Percentiles rank a stretch among this genome's conserved stretches.
Conservation (phyloP, 2,797 vertebrate genomes). For the Ammospiza maritima region DNA sequence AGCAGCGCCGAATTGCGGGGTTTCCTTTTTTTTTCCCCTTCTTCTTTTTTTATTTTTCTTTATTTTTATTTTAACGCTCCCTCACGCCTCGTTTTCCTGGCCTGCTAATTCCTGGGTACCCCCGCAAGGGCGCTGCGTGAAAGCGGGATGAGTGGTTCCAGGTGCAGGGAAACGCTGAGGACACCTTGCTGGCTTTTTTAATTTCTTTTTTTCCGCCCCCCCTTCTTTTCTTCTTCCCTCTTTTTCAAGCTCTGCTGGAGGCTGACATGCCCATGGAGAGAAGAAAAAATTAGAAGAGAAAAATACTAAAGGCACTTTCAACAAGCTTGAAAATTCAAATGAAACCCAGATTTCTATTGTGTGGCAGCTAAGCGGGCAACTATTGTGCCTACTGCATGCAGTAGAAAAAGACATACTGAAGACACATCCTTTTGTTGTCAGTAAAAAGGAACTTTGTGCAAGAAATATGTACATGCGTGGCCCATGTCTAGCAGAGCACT, state of each 20-base stretch:
- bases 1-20: neutral
- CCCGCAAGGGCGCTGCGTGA: neutral
- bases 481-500: neutral
- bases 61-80: no score
- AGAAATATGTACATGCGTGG: accelerated
- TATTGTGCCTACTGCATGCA: neutral
- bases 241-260: neutral
- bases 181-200: neutral
- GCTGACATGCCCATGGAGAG: neutral
- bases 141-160: neutral
- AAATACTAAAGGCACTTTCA: neutral
- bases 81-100: neutral
- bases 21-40: neutral
- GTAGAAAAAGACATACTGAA: neutral
- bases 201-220: accelerated
- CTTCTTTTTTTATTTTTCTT: no score
- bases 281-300: neutral
- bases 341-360: neutral
- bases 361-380: neutral
- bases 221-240: neutral
- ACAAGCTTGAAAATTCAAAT: neutral
- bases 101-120: accelerated
- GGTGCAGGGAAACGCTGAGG: neutral
- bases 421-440: neutral
- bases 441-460: neutral